phyloP scores from a whole-genome alignment of 2,888 invertebrate species.

The Tromatobia lineatoria region DNA sequence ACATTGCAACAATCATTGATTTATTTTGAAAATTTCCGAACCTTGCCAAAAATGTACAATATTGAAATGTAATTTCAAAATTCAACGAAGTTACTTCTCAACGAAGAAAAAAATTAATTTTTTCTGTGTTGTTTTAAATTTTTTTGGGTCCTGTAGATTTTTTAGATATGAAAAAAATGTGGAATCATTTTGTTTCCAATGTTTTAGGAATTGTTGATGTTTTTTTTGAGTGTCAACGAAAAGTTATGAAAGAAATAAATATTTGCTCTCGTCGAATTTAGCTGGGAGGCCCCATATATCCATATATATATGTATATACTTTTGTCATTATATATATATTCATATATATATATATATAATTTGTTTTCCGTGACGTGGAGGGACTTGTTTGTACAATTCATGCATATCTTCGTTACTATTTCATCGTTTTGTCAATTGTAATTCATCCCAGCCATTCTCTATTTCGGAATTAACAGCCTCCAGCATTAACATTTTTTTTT shows the following conservation, averaged over 20 bases:
- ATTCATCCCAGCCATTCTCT: constrained; percentile 73
- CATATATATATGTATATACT: constrained; percentile 76
- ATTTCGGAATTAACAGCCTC: constrained; percentile 79
- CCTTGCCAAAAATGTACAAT: too few relatives aligned
- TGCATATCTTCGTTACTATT: constrained; percentile 81
- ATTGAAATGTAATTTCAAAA: too few relatives aligned
- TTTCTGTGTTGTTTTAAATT: too few relatives aligned
- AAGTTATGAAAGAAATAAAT: neutral
- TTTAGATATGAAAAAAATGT: too few relatives aligned
- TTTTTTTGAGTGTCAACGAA: too few relatives aligned
- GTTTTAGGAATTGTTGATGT: too few relatives aligned
- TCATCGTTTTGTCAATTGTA: constrained; percentile 81
- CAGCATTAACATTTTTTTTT: constrained; percentile 73
- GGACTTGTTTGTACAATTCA: constrained; percentile 85
- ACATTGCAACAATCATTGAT: neutral
- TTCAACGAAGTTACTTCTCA: too few relatives aligned
- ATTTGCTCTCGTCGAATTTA: neutral
- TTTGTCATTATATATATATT: constrained; percentile 70
- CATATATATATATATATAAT: constrained; percentile 63
- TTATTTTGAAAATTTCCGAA: too few relatives aligned
- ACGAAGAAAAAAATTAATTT: too few relatives aligned
- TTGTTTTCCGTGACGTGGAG: constrained; percentile 83
- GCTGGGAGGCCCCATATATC: constrained; percentile 40
- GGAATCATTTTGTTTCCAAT: too few relatives aligned
- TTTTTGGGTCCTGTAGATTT: too few relatives aligned